phyloP scores from a whole-genome alignment of 1,140 invertebrate species.

The Drosophila navojoa region DNA sequence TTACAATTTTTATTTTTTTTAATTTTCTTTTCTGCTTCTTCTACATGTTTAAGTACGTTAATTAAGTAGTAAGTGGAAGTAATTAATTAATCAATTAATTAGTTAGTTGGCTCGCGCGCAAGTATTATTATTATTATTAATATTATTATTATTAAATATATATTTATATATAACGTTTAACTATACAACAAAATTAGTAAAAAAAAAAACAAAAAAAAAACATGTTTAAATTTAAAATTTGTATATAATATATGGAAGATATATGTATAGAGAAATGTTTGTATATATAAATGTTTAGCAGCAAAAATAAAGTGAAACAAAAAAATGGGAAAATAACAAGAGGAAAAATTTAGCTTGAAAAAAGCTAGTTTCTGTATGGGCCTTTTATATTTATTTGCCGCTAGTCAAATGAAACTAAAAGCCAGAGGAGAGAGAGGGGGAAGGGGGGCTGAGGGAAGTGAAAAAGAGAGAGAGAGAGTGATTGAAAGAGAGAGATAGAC shows the following conservation, averaged over 20 bases:
- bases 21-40: conserved; percentile 39
- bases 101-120: conserved; percentile 28
- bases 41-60: conserved; percentile 45
- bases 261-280: conserved; percentile 11
- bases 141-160: conserved; percentile 1
- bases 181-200: conserved; percentile 53
- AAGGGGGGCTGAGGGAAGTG: neutral
- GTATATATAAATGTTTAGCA: conserved; percentile 21
- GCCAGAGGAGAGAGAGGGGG: conserved; percentile 41
- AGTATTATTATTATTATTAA: neutral
- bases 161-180: conserved; percentile 28
- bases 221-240: conserved; percentile 6
- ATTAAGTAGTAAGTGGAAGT: conserved; percentile 38
- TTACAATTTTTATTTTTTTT: conserved; percentile 21
- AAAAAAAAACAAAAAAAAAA: conserved; percentile 42
- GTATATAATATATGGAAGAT: neutral
- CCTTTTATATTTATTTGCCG: conserved; percentile 81
- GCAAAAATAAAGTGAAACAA: conserved; percentile 10
- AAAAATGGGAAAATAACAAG: too few relatives aligned
- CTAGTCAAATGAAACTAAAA: conserved; percentile 83
- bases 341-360: too few relatives aligned
- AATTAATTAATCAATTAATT: conserved; percentile 41
- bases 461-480: conserved; percentile 2
- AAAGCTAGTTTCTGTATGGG: conserved; percentile 18
- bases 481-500: neutral